Evolutionary conservation across 2,797 vertebrate genomes (phyloP), one percentile per base, ranked within the genome.

Genomic region (Artibeus jamaicensis): DNA sequence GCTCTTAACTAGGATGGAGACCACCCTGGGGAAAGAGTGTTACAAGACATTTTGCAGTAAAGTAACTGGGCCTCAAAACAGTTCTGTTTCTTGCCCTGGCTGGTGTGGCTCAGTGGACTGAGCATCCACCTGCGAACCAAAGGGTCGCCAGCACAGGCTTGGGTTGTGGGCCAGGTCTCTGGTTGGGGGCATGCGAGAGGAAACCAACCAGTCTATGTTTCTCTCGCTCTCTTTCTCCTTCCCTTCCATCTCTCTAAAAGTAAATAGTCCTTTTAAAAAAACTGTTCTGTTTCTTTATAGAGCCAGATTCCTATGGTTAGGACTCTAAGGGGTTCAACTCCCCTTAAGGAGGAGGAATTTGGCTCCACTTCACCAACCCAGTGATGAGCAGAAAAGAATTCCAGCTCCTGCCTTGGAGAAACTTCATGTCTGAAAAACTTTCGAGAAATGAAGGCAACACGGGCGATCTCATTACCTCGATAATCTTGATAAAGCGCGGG

Each of bases 401-500:
- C 5, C 6, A 71, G 84, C 39, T 59, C 18, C 21, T 21, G 48
- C 29, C 57, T 82, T 34, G 11, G 46, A 50, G 39, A 77, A 89
- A 53, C 26, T 46, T 76, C 55, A 12, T 29, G 46, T 59, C 29
- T 65, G 55, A 86, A 59, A 82, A 81, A 42, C 59, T 14, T 34
- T 59, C 15, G 24, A 55, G 6, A 39, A 59, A 34, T 4, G 42
- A 87, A 85, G 37, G 76, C 48, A 37, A 29, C 59, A 68, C 10
- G 19, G 34, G 79, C 48, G 44, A 15, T 10, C 81, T 29, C 67
- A 96, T 98, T 97, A 99, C 99, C 99, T 99, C 99, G 73, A 99
- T 99, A 84, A 99, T 99, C 98, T 99, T 99, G 97, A 99, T 99
- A 98, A 99, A 99, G 9, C 99, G 99, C 5, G 99, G 99, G 98